Conservation (phyloP, 2,797 vertebrate species). For the Melopsittacus undulatus region DNA sequence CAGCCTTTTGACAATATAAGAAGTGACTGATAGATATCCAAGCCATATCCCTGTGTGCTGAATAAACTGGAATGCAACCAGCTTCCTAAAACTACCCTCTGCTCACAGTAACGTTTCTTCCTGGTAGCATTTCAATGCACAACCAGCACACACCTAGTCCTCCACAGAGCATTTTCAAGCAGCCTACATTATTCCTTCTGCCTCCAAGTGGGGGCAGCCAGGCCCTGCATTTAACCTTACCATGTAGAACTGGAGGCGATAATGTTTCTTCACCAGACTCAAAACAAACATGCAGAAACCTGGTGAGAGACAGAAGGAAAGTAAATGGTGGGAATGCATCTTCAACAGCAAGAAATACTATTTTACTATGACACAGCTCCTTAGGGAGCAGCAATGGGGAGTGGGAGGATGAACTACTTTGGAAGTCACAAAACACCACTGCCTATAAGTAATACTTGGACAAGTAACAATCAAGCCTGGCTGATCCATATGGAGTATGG, state of each 20-base stretch:
- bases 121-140: background rate
- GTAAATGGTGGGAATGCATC: background rate
- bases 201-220: background rate
- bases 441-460: background rate
- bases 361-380: background rate
- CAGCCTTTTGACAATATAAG: background rate
- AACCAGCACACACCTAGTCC: background rate
- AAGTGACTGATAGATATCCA: background rate
- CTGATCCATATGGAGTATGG: background rate
- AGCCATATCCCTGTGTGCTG: background rate
- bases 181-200: background rate
- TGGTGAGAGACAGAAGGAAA: slow-evolving; percentile 59
- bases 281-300: slow-evolving; percentile 99
- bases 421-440: background rate
- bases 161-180: background rate
- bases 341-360: background rate
- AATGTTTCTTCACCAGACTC: slow-evolving; percentile 98
- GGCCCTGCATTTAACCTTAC: slow-evolving; percentile 73
- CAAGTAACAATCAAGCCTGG: background rate
- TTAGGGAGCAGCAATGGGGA: background rate
- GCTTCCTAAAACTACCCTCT: background rate
- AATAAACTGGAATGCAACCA: background rate
- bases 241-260: slow-evolving; percentile 99
- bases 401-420: background rate
- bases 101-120: background rate